Evolutionary conservation across 2,888 invertebrate genomes (phyloP).

Genomic region (Nysson spinosus): DNA sequence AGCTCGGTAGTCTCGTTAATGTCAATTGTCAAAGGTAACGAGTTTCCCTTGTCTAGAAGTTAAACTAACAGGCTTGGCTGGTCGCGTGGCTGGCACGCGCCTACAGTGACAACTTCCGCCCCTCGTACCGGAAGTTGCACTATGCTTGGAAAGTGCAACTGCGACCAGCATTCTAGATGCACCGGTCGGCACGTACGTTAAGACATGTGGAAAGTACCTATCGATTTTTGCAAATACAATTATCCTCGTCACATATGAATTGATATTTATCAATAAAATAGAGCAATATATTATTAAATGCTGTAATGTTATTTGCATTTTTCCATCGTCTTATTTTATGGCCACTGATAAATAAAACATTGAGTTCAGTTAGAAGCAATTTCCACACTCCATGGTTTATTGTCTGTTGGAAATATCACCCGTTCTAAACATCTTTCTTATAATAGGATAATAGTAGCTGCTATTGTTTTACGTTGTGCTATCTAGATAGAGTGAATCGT

Average conservation of each 20-base stretch:
- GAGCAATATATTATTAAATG: no score
- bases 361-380: no score
- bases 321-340: no score
- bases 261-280: no score
- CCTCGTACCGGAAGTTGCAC: slow-evolving; percentile 57
- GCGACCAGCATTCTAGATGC: slow-evolving; percentile 55
- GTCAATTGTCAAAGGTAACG: slow-evolving; percentile 46
- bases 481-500: slow-evolving; percentile 18
- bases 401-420: no score
- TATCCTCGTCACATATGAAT: slow-evolving; percentile 17
- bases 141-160: slow-evolving; percentile 45
- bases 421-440: not conserved
- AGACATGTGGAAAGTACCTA: not conserved
- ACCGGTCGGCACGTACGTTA: slow-evolving; percentile 43
- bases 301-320: no score
- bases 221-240: slow-evolving; percentile 1
- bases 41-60: slow-evolving; percentile 19
- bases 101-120: slow-evolving; percentile 67
- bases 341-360: no score
- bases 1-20: slow-evolving; percentile 61
- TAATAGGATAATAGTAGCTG: slow-evolving; percentile 27
- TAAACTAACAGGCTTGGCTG: slow-evolving; percentile 26
- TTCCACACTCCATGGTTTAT: no score
- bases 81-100: slow-evolving; percentile 73
- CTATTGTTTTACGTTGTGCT: slow-evolving; percentile 24